phyloP scores from a whole-genome alignment of 2,888 invertebrate species.

The Trilocha varians region DNA sequence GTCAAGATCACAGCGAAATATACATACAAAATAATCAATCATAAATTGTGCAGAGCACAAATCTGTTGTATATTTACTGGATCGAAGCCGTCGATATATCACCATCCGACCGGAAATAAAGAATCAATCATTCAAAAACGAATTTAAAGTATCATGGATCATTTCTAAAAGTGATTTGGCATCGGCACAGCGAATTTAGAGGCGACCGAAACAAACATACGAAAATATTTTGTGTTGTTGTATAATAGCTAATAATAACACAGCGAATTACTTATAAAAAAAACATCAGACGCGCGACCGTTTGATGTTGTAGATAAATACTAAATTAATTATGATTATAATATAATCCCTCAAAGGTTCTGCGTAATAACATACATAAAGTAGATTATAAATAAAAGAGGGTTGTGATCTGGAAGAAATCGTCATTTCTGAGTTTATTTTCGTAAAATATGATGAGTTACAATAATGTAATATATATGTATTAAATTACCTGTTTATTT shows the following conservation, averaged over 20 bases:
- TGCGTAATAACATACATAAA: too few relatives aligned
- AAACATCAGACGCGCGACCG: too few relatives aligned
- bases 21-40: background rate
- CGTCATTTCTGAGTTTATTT: too few relatives aligned
- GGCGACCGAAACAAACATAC: constrained; percentile 2
- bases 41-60: background rate
- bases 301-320: too few relatives aligned
- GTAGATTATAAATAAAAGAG: too few relatives aligned
- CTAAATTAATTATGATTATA: too few relatives aligned
- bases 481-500: too few relatives aligned
- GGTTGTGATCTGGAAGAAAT: too few relatives aligned
- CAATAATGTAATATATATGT: too few relatives aligned
- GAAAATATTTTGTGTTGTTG: constrained; percentile 2
- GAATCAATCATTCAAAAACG: constrained; percentile 4
- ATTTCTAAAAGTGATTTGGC: constrained; percentile 6
- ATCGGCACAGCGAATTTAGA: constrained; percentile 5
- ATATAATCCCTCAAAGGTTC: too few relatives aligned
- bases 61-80: constrained; percentile 3
- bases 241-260: background rate
- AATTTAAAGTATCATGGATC: constrained; percentile 5
- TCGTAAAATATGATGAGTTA: too few relatives aligned
- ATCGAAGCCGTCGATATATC: constrained; percentile 1
- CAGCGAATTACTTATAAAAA: too few relatives aligned
- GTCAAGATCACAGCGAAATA: background rate
- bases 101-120: constrained; percentile 3